Base-by-base conservation (phyloP, 2,888 invertebrate species). In the Cinara cedri region DNA sequence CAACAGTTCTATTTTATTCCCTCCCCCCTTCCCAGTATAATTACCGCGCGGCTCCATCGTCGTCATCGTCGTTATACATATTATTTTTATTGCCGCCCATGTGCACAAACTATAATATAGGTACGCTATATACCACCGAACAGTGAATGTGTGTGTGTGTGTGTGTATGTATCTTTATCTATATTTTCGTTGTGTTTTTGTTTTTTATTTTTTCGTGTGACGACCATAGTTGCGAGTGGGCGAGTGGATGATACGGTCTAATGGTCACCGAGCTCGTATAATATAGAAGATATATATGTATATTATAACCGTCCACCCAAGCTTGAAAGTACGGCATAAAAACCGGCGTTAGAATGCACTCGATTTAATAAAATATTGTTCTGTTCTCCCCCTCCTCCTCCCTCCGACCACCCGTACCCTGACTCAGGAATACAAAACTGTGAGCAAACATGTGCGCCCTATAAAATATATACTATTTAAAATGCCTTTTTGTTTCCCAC, bases 191-290 rank as follows among this genome's bases (percentile, higher is more conserved):
- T 49, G 74, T 74, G 72, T 74, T 34, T 3, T 34, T 34, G 34
- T 34, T 34, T 4, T 34, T 4, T 34, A 34, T 34, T 34, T 34
- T 34, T 63, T 63, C 63, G 63, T 74, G 74, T 63, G 63, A 51
- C 74, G 74, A 74, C 74, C 34, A 34, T 34, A 34, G 34, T 34
- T 51, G 42, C 42, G 51, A 74, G 74, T 74, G 51, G 74, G 74
- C 26, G 74, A 63, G 51, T 74, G 74, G 74, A 74, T 74, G 74
- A 74, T 74, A 74, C 63, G 74, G 74, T 74, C 74, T 74, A 74
- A 74, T 26, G 74, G 74, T 74, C 74, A 63, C 72, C 34, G 34
- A 34, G 34, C 34, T 3, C 34, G 34, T 6, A 6, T 6, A 34
- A 3, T 34, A n/a, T n/a, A n/a, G n/a, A n/a, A 34, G 3, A 34